A percentile compares a stretch with the other conserved stretches of the same genome.
These are phyloP conservation scores for Schizotus pectinicornis DNA, from an alignment of 2,888 invertebrate species.

Conservation along the genomic window DNA sequence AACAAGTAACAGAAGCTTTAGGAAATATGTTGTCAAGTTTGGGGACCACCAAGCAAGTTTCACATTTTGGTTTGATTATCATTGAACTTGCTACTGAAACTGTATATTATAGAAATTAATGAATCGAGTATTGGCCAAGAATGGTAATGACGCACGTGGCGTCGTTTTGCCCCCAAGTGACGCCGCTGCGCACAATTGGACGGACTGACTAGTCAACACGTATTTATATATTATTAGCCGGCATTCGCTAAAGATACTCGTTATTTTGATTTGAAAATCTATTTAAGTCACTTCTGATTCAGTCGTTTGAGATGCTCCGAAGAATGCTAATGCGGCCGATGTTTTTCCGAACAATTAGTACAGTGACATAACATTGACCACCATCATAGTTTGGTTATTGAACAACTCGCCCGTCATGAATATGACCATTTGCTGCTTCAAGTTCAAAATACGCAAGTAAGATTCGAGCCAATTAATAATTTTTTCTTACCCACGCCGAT, in stretches of 20 bases:
- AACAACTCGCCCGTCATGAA: constrained; percentile 25
- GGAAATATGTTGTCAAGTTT: too few relatives aligned
- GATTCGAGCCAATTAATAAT: constrained; percentile 29
- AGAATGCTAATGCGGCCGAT: background rate
- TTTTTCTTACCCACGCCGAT: constrained; percentile 23
- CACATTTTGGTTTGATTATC: too few relatives aligned
- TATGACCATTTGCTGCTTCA: constrained; percentile 45
- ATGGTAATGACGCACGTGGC: too few relatives aligned
- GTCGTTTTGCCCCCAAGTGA: too few relatives aligned
- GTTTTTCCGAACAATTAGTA: constrained; percentile 2
- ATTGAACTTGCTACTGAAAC: too few relatives aligned
- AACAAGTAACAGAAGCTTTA: too few relatives aligned
- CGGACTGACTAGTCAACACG: background rate
- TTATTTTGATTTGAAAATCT: constrained; percentile 38
- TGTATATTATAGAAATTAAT: too few relatives aligned
- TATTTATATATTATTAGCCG: constrained; percentile 3
- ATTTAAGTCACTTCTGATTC: constrained; percentile 41
- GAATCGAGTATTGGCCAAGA: too few relatives aligned
- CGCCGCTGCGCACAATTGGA: too few relatives aligned
- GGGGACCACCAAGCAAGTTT: too few relatives aligned
- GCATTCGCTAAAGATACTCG: constrained; percentile 16
- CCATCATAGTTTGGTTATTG: constrained; percentile 6
- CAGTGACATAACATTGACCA: background rate
- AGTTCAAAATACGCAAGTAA: constrained; percentile 42
- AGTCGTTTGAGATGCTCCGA: constrained; percentile 33